Base-by-base conservation (phyloP, 2,113 vertebrate genomes). In the Seriola quinqueradiata region DNA sequence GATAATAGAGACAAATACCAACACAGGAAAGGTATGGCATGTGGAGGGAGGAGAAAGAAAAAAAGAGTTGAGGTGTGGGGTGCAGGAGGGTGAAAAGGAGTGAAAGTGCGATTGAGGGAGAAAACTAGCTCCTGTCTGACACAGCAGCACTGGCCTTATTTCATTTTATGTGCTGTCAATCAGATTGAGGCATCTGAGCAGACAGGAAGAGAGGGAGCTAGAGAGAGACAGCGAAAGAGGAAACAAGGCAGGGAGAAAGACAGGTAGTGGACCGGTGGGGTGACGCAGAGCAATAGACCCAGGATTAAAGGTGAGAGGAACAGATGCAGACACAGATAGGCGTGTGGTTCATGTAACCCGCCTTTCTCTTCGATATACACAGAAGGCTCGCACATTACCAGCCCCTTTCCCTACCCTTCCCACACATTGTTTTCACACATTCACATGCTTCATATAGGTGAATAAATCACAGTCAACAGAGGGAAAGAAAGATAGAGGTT, bases 121-220 rank as follows among this genome's bases (percentile, higher is more conserved):
- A 76, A 90, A 89, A 82, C 87, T 84, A 78, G 85, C 75, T 90
- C 83, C 85, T 89, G 84, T 90, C 79, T 86, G 87, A 89, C 86
- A 89, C 87, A 77, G 77, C 81, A 84, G 83, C 84, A 74, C 52
- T 25, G 65, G 79, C 88, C 91, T 91, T 81, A 92, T 90, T 95
- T 93, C 82, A 92, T 93, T 93, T 91, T 79, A 91, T 89, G 83
- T 83, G 92, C 91, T 94, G 94, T 94, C 93, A 94, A 89, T 94
- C 93, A 92, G 81, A 81, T 87, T 38, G 76, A 88, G 83, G 90
- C 88, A 74, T 86, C 82, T 88, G 80, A 81, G 85, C 77, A 87
- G 90, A 88, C 89, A 77, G 70, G 70, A 83, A 83, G 77, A 74
- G 71, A 72, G 70, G 44, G 70, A 63, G 61, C 12, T 13, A 55